A percentile compares a stretch with the other conserved stretches of the same genome.
These are phyloP conservation scores for Balaeniceps rex DNA, from an alignment of 2,113 vertebrate species.

Conservation along the genomic window DNA sequence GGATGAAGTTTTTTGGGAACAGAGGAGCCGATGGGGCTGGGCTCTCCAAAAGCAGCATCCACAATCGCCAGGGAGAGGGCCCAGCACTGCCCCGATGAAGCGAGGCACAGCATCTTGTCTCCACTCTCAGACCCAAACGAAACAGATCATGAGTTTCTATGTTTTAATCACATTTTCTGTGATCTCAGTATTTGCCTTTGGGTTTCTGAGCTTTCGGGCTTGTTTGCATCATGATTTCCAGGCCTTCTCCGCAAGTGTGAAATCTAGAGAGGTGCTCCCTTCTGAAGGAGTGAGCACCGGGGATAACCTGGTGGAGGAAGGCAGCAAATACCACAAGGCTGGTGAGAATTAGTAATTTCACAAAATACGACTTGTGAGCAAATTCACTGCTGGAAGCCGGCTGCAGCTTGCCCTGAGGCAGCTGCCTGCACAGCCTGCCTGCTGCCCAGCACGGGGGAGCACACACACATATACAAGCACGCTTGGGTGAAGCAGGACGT, in stretches of 20 bases:
- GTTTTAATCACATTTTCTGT: background rate
- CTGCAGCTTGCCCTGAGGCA: background rate
- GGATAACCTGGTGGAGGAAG: background rate
- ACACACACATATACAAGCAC: background rate
- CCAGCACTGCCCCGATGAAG: background rate
- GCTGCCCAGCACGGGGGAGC: background rate
- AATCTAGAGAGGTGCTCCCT: background rate
- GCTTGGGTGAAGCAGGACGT: background rate
- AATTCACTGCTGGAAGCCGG: background rate
- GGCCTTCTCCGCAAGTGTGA: background rate
- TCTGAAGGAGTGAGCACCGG: fast-evolving
- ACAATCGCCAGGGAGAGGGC: background rate
- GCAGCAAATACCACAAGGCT: background rate
- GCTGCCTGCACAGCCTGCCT: background rate
- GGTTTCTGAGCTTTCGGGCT: background rate
- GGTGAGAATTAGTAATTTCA: background rate
- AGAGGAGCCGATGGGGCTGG: background rate
- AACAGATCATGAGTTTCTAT: background rate
- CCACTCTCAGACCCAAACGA: background rate
- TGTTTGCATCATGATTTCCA: background rate
- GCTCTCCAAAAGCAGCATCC: background rate
- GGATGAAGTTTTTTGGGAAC: background rate
- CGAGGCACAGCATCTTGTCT: background rate
- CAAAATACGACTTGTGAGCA: background rate
- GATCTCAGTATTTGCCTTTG: background rate